These are phyloP conservation scores for Atta colombica DNA, from an alignment of 1,140 invertebrate genomes.

Conservation along the genomic window DNA sequence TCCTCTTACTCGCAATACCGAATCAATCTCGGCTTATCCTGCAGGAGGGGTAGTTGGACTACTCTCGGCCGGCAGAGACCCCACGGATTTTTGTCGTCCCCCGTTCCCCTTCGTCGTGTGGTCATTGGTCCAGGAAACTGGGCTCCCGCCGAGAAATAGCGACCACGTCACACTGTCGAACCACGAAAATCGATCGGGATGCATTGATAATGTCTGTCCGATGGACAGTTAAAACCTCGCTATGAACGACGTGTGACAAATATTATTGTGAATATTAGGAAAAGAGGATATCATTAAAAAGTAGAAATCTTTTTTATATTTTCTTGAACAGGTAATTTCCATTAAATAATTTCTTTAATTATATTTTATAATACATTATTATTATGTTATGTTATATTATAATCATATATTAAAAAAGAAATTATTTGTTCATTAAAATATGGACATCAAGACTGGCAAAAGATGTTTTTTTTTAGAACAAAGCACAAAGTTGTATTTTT, in stretches of 20 bases:
- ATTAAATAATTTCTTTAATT: neutral
- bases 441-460: too few relatives aligned
- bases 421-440: neutral
- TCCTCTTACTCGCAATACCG: slow-evolving; percentile 69
- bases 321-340: neutral
- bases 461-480: too few relatives aligned
- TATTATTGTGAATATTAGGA: neutral
- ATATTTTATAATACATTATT: neutral
- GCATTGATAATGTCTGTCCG: slow-evolving; percentile 46
- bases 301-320: neutral
- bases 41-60: slow-evolving; percentile 51
- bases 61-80: slow-evolving; percentile 16
- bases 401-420: neutral
- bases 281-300: neutral
- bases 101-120: neutral
- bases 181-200: slow-evolving; percentile 50
- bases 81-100: slow-evolving; percentile 29
- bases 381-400: neutral
- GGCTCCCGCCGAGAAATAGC: slow-evolving; percentile 22
- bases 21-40: slow-evolving; percentile 79
- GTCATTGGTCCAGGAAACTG: slow-evolving; percentile 48
- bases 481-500: too few relatives aligned
- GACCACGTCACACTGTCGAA: slow-evolving; percentile 42
- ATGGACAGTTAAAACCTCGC: slow-evolving; percentile 9
- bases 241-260: neutral